Evolutionary conservation across 2,113 vertebrate species (phyloP).

Genomic region (Cottus gobio): DNA sequence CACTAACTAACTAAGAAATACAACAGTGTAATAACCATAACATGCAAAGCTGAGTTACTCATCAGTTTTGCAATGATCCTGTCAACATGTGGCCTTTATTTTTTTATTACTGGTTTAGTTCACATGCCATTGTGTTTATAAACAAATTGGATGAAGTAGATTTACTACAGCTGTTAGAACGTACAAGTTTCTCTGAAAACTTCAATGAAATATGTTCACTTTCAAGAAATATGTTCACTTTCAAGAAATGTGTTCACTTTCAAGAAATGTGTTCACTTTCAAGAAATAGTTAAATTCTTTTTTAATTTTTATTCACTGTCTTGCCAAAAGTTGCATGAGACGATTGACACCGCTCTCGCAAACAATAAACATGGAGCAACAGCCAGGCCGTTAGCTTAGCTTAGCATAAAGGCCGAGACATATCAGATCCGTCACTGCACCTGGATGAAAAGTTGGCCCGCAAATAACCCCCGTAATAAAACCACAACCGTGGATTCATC

Average conservation of each 20-base stretch:
- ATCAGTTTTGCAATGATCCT: not conserved
- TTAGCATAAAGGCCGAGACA: not conserved
- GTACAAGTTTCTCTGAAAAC: not conserved
- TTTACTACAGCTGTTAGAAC: not conserved
- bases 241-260: not conserved
- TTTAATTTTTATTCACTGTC: no score
- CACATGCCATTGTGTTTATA: not conserved
- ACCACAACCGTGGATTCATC: not conserved
- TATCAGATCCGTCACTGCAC: not conserved
- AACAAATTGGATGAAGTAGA: not conserved
- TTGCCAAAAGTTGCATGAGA: not conserved
- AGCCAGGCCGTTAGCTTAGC: not conserved
- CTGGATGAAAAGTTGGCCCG: not conserved
- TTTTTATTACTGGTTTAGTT: not conserved
- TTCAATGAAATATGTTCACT: not conserved
- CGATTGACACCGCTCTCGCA: not conserved
- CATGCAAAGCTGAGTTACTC: not conserved
- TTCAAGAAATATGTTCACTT: not conserved
- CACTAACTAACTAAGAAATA: no score
- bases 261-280: not conserved
- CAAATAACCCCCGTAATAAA: not conserved
- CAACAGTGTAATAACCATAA: no score
- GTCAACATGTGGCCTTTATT: not conserved
- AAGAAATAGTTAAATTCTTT: no score
- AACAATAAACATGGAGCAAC: not conserved